phyloP scores from a whole-genome alignment of 2,113 vertebrate species.

The Periophthalmus modestus region DNA sequence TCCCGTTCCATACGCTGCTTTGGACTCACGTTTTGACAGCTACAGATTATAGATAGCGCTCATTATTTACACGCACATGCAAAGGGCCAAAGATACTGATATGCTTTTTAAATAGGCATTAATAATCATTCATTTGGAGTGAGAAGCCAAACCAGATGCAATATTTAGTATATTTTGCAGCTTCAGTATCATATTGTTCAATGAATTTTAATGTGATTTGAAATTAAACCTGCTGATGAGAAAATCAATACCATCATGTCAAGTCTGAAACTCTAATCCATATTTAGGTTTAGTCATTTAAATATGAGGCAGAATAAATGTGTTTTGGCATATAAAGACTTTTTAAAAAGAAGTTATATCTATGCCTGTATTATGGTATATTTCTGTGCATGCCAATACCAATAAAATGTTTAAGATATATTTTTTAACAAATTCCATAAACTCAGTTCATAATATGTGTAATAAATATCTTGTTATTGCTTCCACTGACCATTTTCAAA shows the following conservation, averaged over 20 bases:
- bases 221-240: slow-evolving; percentile 1
- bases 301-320: background rate
- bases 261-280: background rate
- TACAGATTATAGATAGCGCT: slow-evolving; percentile 39
- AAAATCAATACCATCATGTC: background rate
- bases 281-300: background rate
- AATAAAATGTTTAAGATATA: too few relatives aligned
- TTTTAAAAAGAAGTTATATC: background rate
- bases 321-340: background rate
- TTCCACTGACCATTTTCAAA: too few relatives aligned
- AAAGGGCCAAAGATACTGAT: slow-evolving; percentile 17
- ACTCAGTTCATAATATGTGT: too few relatives aligned
- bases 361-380: background rate
- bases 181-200: slow-evolving; percentile 7
- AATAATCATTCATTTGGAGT: slow-evolving; percentile 17
- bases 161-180: slow-evolving; percentile 2
- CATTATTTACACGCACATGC: slow-evolving; percentile 28
- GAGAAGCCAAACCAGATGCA: slow-evolving; percentile 3
- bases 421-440: too few relatives aligned
- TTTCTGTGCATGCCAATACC: background rate
- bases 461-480: too few relatives aligned
- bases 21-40: slow-evolving; percentile 6
- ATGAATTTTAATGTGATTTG: slow-evolving; percentile 4
- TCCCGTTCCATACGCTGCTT: background rate
- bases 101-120: slow-evolving; percentile 12